A percentile compares a stretch with the other conserved stretches of the same genome.
These are phyloP conservation scores for Calameuta filiformis DNA, from an alignment of 2,888 invertebrate genomes.

Conservation along the genomic window DNA sequence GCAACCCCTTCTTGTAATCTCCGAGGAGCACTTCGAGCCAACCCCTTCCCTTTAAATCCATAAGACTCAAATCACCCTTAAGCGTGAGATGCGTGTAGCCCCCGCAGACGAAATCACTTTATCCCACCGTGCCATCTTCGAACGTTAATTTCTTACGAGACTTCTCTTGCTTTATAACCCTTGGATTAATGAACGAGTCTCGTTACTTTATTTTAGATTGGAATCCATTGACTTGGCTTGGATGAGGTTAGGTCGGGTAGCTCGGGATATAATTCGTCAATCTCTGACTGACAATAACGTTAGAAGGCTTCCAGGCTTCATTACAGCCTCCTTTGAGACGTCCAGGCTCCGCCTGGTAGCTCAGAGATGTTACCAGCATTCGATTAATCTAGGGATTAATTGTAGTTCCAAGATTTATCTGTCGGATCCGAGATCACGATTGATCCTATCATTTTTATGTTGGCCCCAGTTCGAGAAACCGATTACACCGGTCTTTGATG, in stretches of 20 bases:
- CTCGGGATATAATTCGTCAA: background rate
- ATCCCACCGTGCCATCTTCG: background rate
- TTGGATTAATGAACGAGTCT: background rate
- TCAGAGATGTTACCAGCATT: background rate
- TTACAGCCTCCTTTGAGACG: background rate
- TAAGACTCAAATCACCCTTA: background rate
- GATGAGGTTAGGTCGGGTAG: background rate
- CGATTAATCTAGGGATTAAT: background rate
- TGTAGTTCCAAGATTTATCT: background rate
- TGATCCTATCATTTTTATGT: background rate
- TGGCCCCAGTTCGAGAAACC: background rate
- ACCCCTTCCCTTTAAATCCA: slow-evolving; percentile 22
- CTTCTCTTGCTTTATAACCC: background rate
- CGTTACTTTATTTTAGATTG: background rate
- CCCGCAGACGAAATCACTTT: background rate
- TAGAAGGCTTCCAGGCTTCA: background rate
- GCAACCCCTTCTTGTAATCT: slow-evolving; percentile 46
- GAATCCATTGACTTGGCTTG: background rate
- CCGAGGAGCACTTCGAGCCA: slow-evolving; percentile 42
- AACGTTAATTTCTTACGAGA: background rate
- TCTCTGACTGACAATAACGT: background rate
- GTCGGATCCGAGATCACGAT: background rate
- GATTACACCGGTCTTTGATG: background rate
- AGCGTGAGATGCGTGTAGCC: background rate
- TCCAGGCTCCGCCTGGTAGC: background rate